These are phyloP conservation scores for Sylvilagus floridanus DNA, from an alignment of 2,797 vertebrate genomes.

Conservation along the genomic window DNA sequence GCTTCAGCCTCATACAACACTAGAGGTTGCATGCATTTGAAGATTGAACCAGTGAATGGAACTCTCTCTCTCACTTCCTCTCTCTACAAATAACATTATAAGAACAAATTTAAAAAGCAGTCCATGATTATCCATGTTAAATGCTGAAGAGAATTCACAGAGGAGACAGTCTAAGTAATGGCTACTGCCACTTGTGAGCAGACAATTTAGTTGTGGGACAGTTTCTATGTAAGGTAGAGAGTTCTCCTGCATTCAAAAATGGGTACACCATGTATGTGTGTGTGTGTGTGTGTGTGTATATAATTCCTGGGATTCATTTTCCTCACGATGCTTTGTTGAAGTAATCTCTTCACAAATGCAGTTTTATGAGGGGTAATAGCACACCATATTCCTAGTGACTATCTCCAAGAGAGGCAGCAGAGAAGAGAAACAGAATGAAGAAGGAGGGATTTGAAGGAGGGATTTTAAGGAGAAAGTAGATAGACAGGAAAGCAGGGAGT, in stretches of 20 bases:
- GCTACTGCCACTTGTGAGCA: background rate
- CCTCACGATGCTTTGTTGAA: too few species aligned
- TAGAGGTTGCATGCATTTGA: too few species aligned
- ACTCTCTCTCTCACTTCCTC: too few species aligned
- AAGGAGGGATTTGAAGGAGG: background rate
- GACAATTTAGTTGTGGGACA: background rate
- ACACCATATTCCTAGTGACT: background rate
- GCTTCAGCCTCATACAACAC: too few species aligned
- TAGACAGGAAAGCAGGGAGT: background rate
- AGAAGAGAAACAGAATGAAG: background rate
- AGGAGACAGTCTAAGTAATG: background rate
- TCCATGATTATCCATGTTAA: background rate
- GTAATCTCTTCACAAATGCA: background rate
- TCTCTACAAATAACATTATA: background rate
- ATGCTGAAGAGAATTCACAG: background rate
- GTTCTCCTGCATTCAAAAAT: background rate
- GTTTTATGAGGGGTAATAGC: too few species aligned
- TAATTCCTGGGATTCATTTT: too few species aligned
- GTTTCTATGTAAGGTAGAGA: background rate
- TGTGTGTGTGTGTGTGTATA: too few species aligned
- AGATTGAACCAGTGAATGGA: too few species aligned
- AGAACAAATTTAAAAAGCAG: background rate
- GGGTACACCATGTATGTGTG: too few species aligned
- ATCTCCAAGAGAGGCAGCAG: background rate
- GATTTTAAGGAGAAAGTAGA: background rate